Base-by-base conservation (phyloP, 2,888 invertebrate species). In the Asteroscopus sphinx region DNA sequence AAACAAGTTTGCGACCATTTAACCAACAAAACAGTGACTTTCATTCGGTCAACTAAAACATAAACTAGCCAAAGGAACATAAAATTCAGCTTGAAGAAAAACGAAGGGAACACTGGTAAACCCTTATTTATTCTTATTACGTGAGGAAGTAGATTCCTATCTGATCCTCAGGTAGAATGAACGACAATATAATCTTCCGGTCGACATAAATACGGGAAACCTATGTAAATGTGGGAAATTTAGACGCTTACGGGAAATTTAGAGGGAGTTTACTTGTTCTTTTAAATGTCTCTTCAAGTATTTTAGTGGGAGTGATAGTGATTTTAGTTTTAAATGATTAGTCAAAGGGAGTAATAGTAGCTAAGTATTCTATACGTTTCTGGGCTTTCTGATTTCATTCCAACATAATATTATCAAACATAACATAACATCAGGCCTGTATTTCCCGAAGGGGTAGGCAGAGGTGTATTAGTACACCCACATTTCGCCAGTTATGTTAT, bases 101-200 rank as follows among this genome's bases (percentile, higher is more conserved):
- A 46, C 45, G 8, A 51, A 65, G 57, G 36, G 33, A 56, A 65
- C 54, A 49, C 28, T 60, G 47, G 68, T 45, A 51, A 62, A 68
- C 57, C 65, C 64, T 75, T 75, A 68, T 75, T 72, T 75, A 75
- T 75, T 64, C 62, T 65, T 72, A 65, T 75, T 72, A 73, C 62
- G 49, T 46, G 57, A 47, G 63, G 53, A 68, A 72, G 73, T 73
- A 65, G 57, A 62, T 75, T 62, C 57, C 65, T 75, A 73, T 73
- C 73, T 68, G 45, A 75, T 73, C 53, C 51, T 39, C 65, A 72
- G 76, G 76, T 68, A 65, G 60, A 58, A 68, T 68, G 60, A 73
- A 73, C 62, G 76, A 72, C 76, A 73, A 62, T 75, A 68, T 62
- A 63, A 72, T 72, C 68, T 73, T 64, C 68, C 57, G 57, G 59